Evolutionary conservation across 2,797 vertebrate species (phyloP).

Genomic region (Iguana delicatissima): DNA sequence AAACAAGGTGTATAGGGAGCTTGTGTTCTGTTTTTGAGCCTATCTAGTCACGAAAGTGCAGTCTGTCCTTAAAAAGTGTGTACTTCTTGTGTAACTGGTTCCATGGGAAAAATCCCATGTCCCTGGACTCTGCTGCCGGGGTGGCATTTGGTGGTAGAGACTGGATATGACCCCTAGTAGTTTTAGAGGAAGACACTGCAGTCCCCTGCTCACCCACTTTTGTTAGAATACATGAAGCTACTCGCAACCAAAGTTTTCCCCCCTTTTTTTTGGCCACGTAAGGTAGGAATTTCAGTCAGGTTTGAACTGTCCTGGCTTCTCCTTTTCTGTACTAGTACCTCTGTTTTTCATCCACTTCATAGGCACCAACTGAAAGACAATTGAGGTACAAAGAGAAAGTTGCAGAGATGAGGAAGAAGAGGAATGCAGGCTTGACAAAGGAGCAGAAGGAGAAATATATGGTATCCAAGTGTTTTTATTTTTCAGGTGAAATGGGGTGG

Average conservation of each 20-base stretch:
- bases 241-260: background rate
- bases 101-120: background rate
- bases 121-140: too few relatives aligned
- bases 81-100: background rate
- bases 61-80: background rate
- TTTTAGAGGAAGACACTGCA: background rate
- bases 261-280: background rate
- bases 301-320: background rate
- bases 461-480: constrained; percentile 79
- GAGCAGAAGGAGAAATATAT: constrained; percentile 99
- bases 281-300: background rate
- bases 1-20: background rate
- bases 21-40: background rate
- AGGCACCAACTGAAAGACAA: constrained; percentile 95
- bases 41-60: background rate
- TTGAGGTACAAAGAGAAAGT: constrained; percentile 97
- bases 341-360: constrained; percentile 49
- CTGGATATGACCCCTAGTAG: background rate
- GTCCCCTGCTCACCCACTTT: background rate
- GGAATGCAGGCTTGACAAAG: constrained; percentile 93
- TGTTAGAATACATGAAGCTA: background rate
- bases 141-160: background rate
- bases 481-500: background rate
- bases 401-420: constrained; percentile 94
- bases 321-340: background rate